Percentiles rank a stretch among this genome's conserved stretches.
These are phyloP conservation scores for human (Homo sapiens) DNA, from an alignment of 2,113 vertebrate genomes.

Conservation along the genomic window GRCh38 chr2:159153501-159154000, in stretches of 20 bases:
- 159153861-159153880: conserved; percentile 1
- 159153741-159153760: background rate
- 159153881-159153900: background rate
- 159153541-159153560: background rate
- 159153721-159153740: background rate
- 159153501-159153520: background rate
- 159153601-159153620: background rate
- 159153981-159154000: background rate
- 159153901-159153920: background rate
- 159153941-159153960: background rate
- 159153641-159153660: conserved; percentile 41
- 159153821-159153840: conserved; percentile 18
- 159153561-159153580: conserved; percentile 36
- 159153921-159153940: background rate
- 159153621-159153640: conserved; percentile 5
- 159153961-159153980: background rate
- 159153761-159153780: background rate
- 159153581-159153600: conserved; percentile 1
- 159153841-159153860: conserved; percentile 37
- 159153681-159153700: background rate
- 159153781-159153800: background rate
- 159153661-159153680: background rate
- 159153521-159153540: background rate
- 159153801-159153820: background rate
- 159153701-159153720: background rate